Conservation (phyloP, 2,797 vertebrate genomes). For the Hafferia zeledoni region DNA sequence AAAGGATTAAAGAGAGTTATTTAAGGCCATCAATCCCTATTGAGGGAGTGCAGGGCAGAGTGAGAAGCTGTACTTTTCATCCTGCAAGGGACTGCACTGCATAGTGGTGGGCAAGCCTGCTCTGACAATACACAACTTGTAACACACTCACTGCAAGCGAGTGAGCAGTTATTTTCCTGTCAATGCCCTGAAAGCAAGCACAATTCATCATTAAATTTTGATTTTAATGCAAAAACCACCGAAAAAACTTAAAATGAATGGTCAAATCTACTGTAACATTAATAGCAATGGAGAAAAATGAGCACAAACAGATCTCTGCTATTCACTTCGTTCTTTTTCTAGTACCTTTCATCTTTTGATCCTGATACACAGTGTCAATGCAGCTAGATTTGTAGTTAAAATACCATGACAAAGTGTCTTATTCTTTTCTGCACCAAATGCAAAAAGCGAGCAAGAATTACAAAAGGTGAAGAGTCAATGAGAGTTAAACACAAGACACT, state of each 20-base stretch:
- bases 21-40: background rate
- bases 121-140: background rate
- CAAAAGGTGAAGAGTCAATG: background rate
- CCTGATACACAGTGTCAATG: background rate
- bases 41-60: background rate
- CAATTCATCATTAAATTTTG: background rate
- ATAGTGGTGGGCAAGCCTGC: background rate
- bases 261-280: background rate
- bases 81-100: background rate
- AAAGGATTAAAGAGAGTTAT: background rate
- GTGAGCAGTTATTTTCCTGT: background rate
- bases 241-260: background rate
- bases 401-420: background rate
- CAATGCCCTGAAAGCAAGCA: background rate
- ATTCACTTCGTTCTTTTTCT: background rate
- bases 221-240: background rate
- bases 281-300: background rate
- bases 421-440: background rate
- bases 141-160: background rate
- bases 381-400: background rate
- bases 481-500: background rate
- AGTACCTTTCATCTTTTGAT: background rate
- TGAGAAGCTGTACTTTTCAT: background rate
- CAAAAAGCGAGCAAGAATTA: background rate
- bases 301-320: background rate